A percentile compares a stretch with the other conserved stretches of the same genome.
Evolutionary conservation across 2,113 vertebrate species (phyloP).

Genomic region (Numida meleagris): DNA sequence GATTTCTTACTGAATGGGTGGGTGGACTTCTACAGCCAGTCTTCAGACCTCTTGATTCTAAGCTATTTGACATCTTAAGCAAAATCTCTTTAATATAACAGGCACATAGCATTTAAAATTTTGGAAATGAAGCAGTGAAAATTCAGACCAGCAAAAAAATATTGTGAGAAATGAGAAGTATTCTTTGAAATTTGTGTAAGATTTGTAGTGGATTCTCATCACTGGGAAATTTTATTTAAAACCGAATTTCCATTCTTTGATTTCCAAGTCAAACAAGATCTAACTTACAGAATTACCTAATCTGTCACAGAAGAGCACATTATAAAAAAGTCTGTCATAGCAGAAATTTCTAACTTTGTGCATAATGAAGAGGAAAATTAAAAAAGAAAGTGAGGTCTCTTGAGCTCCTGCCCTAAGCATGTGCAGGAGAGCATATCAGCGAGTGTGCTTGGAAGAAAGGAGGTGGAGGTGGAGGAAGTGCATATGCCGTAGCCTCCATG

Average conservation of each 20-base stretch:
- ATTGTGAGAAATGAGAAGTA: background rate
- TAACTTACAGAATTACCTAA: background rate
- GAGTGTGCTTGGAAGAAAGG: background rate
- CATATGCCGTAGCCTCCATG: background rate
- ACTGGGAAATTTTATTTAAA: background rate
- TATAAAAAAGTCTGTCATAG: background rate
- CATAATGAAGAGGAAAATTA: background rate
- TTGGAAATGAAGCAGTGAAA: background rate
- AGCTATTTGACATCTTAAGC: background rate
- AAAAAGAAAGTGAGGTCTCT: background rate
- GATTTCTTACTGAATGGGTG: background rate
- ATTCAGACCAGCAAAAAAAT: background rate
- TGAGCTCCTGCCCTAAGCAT: background rate
- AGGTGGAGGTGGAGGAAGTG: background rate
- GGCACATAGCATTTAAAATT: background rate
- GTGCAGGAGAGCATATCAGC: background rate
- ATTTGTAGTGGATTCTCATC: background rate
- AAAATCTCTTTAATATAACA: background rate
- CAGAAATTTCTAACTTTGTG: background rate
- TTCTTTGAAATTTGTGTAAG: background rate
- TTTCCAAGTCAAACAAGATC: background rate
- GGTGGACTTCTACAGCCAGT: background rate
- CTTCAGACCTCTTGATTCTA: background rate
- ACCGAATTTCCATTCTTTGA: background rate
- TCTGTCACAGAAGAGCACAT: background rate